Evolutionary conservation across 2,888 invertebrate species (phyloP), one percentile per base, ranked within the genome.

Genomic region (Eudasyphora cyanicolor): DNA sequence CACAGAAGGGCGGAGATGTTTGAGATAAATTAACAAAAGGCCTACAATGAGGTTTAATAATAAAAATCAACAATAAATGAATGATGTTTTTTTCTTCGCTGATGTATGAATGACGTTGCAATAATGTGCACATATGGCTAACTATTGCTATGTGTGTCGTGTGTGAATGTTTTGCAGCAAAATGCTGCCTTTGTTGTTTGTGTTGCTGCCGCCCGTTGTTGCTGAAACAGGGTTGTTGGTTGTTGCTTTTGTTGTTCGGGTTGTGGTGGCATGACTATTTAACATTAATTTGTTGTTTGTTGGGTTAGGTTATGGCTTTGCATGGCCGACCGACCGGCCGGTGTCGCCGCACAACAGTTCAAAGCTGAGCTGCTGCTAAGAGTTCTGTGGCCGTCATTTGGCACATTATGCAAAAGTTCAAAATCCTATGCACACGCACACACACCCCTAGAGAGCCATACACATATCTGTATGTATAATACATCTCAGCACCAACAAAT

Each of bases 291-390:
- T 67, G 29, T 60, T 60, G 60, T 60, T 76, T 76, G 83, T 86
- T 86, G 80, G 80, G 85, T 80, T 82, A 86, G 86, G 86, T 86
- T 86, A 86, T 83, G 86, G 85, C n/a, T n/a, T 86, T 82, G 76
- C 35, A 67, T 67, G 49, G 74, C 74, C 60, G 3, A 29, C 27
- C 14, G 29, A 24, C 27, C 67, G 60, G 27, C 77, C 57, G 71
- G 74, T 38, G 35, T 19, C 21, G 42, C 67, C 19, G 10, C 2
- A 14, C 67, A 42, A n/a, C 38, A 67, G 67, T 35, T 64, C 35
- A 21, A 8, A 17, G 35, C 14, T 17, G 38, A 24, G 27, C 60
- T n/a, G n/a, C n/a, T n/a, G n/a, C n/a, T 32, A 60, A 60, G 60
- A 32, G 60, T 60, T 60, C 60, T 60, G 29, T 60, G 27, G 60